Percentiles rank a stretch among this genome's conserved stretches.
Evolutionary conservation across 1,140 invertebrate genomes (phyloP).

Genomic region (Magallana angulata): DNA sequence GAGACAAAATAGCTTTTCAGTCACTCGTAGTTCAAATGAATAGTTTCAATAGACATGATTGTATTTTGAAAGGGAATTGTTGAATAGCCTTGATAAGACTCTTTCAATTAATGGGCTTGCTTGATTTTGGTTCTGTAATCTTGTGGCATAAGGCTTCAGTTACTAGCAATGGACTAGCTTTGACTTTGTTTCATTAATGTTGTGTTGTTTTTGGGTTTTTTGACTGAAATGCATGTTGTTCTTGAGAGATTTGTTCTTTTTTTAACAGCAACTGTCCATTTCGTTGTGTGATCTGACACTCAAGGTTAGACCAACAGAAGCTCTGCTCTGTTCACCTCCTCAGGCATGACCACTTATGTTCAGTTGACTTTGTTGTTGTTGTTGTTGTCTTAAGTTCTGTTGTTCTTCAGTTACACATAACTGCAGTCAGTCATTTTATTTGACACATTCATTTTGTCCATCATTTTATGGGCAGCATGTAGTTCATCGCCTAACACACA

Average conservation of each 20-base stretch:
- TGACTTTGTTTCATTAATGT: no score
- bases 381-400: not conserved
- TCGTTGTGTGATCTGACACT: slow-evolving; percentile 10
- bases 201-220: no score
- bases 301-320: not conserved
- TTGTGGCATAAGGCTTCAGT: no score
- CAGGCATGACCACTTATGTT: slow-evolving; percentile 30
- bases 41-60: no score
- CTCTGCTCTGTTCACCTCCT: not conserved
- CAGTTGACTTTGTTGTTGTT: slow-evolving; percentile 27
- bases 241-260: not conserved
- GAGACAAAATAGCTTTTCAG: no score
- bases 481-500: not conserved
- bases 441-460: slow-evolving; percentile 9
- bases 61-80: no score
- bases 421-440: not conserved
- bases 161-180: no score
- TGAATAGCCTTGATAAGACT: no score
- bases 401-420: slow-evolving; percentile 2
- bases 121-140: no score
- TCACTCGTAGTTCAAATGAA: no score
- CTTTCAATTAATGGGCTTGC: no score
- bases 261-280: slow-evolving; percentile 21
- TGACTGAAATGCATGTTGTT: no score
- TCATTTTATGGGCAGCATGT: not conserved